These are phyloP conservation scores for Anthoscopus minutus DNA, from an alignment of 2,113 vertebrate species.

Conservation along the genomic window DNA sequence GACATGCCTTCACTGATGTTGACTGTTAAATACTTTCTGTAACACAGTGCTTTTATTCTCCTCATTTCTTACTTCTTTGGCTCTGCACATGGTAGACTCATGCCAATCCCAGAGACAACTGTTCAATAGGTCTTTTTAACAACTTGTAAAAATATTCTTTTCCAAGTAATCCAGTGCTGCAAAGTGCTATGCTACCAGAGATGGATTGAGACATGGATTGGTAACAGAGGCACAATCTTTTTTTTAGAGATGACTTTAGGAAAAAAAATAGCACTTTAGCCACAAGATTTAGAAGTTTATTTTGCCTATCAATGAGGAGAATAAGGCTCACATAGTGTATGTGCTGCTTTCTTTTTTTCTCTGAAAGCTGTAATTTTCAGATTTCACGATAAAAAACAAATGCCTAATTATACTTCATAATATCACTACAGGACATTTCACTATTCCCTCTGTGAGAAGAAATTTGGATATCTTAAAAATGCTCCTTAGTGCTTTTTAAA, in stretches of 20 bases:
- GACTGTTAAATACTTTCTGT: background rate
- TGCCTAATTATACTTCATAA: background rate
- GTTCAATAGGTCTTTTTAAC: background rate
- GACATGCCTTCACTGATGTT: background rate
- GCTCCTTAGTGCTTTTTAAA: background rate
- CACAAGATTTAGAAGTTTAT: background rate
- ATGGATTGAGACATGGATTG: accelerated
- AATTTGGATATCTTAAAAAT: background rate
- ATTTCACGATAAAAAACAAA: background rate
- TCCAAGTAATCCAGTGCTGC: background rate
- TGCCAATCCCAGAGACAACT: background rate
- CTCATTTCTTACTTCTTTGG: background rate
- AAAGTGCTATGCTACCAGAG: background rate
- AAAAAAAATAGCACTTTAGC: background rate
- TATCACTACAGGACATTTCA: background rate
- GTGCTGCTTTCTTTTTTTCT: background rate
- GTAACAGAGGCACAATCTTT: background rate
- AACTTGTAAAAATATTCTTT: background rate
- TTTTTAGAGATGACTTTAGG: background rate
- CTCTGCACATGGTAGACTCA: background rate
- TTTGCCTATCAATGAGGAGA: background rate
- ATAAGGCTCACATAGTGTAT: background rate
- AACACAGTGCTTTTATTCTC: background rate
- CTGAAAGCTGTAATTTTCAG: background rate
- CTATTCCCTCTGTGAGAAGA: background rate